Conservation (phyloP, 2,888 invertebrate genomes). For the Trachelus tabidus region DNA sequence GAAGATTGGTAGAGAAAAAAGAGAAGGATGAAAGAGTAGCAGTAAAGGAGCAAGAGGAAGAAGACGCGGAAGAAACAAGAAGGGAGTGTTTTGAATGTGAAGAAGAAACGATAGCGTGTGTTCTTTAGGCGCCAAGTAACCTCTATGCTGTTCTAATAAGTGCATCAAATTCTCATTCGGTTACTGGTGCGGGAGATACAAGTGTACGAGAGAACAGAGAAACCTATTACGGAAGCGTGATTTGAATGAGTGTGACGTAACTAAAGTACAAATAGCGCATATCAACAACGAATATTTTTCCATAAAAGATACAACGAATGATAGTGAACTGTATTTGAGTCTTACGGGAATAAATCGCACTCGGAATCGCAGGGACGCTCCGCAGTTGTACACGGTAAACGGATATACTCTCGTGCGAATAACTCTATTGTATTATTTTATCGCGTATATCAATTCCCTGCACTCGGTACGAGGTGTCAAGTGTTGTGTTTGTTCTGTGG, state of each 20-base stretch:
- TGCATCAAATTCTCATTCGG: background rate
- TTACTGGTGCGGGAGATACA: background rate
- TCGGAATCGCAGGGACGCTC: background rate
- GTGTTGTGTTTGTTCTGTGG: background rate
- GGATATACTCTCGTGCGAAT: background rate
- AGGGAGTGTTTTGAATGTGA: conserved; percentile 27
- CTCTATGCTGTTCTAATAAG: background rate
- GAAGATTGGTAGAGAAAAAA: conserved; percentile 24
- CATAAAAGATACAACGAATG: background rate
- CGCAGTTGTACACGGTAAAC: background rate
- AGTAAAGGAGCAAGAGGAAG: conserved; percentile 19
- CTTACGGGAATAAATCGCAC: background rate
- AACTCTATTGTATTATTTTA: background rate
- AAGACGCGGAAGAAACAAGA: conserved; percentile 8
- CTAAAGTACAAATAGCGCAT: conserved; percentile 50
- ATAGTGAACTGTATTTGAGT: background rate
- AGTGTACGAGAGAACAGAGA: background rate
- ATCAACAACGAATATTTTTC: conserved; percentile 42
- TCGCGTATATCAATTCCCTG: background rate
- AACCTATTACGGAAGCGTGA: conserved; percentile 1
- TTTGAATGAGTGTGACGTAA: conserved; percentile 54
- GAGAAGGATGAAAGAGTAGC: conserved; percentile 22
- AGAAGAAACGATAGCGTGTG: conserved; percentile 4
- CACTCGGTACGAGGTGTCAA: background rate
- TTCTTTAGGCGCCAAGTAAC: background rate